Conservation (phyloP, 92 coral and sea anemone species). For the Blastomussa wellsi region DNA sequence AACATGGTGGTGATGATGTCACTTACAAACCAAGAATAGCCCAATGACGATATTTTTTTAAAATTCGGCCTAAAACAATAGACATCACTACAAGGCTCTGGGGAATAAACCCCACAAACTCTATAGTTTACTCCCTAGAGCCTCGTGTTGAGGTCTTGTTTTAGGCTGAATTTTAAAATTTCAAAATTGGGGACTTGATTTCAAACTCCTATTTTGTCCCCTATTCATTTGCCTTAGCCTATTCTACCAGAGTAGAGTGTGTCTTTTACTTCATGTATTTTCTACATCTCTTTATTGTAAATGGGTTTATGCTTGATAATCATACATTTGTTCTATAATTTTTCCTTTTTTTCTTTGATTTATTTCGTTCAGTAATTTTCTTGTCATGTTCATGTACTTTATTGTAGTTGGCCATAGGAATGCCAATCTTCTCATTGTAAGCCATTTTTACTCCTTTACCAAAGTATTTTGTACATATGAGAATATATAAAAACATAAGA, state of each 20-base stretch:
- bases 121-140: too few relatives aligned
- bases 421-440: not conserved
- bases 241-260: not conserved
- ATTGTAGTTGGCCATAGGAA: not conserved
- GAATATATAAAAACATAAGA: constrained; percentile 25
- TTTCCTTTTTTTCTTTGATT: not conserved
- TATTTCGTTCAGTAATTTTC: not conserved
- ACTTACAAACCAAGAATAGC: too few relatives aligned
- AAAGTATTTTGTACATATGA: constrained; percentile 37
- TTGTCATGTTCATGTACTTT: not conserved
- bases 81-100: too few relatives aligned
- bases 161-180: too few relatives aligned
- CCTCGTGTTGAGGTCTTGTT: too few relatives aligned
- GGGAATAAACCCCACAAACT: too few relatives aligned
- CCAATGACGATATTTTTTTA: too few relatives aligned
- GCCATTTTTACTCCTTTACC: not conserved
- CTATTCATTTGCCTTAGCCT: too few relatives aligned
- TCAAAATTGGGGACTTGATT: not conserved
- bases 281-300: not conserved
- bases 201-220: not conserved
- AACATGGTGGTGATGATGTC: too few relatives aligned
- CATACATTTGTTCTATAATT: not conserved
- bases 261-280: not conserved
- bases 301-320: not conserved
- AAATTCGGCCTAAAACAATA: too few relatives aligned